Percentiles rank a stretch among this genome's conserved stretches.
phyloP scores from a whole-genome alignment of 2,888 invertebrate species.

The Thymelicus lineola region DNA sequence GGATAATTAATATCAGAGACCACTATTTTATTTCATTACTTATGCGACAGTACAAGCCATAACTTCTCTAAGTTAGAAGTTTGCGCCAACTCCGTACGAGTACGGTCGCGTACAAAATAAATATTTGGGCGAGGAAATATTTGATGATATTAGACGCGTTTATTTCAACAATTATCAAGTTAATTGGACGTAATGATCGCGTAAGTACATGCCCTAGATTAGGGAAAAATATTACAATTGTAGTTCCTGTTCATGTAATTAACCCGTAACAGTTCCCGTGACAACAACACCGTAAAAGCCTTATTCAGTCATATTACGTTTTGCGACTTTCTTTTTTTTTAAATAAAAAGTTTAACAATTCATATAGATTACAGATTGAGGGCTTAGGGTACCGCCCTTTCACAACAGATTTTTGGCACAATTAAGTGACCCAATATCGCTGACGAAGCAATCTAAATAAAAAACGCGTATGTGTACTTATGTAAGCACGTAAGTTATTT shows the following conservation, averaged over 20 bases:
- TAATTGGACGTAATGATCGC: conserved; percentile 11
- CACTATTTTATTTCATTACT: conserved; percentile 82
- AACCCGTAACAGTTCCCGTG: conserved; percentile 1
- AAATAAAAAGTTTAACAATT: neutral
- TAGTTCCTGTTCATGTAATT: conserved; percentile 24
- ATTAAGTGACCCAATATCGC: no score
- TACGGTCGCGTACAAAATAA: conserved; percentile 47
- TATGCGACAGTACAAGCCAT: conserved; percentile 64
- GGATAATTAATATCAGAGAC: conserved; percentile 77
- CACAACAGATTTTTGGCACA: no score
- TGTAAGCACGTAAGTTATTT: no score
- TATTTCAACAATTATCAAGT: conserved; percentile 28
- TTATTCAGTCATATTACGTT: neutral
- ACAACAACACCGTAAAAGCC: neutral
- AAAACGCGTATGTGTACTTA: no score
- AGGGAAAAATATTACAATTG: conserved; percentile 23
- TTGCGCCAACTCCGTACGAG: conserved; percentile 51
- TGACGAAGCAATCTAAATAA: no score
- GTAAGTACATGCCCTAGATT: conserved; percentile 24
- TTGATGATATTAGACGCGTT: conserved; percentile 13
- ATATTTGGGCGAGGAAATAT: conserved; percentile 40
- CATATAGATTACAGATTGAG: neutral
- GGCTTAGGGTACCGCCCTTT: neutral
- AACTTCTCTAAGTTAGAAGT: conserved; percentile 68
- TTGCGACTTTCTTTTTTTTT: neutral